A percentile compares a stretch with the other conserved stretches of the same genome.
phyloP scores from a whole-genome alignment of 2,888 invertebrate species.

The Brenthis daphne region DNA sequence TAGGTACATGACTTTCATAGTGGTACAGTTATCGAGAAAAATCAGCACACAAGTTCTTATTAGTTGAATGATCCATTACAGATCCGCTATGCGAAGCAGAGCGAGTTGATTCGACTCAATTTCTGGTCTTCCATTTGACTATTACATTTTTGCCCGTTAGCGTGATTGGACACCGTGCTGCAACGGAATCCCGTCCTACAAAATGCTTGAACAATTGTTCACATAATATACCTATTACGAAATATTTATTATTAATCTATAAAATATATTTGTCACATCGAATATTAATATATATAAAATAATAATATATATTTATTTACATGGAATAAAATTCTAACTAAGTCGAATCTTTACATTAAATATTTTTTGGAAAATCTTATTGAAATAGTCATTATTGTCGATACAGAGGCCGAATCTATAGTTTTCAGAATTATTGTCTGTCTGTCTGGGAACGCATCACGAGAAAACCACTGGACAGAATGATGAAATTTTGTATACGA shows the following conservation, averaged over 20 bases:
- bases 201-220: constrained; percentile 13
- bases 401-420: too few relatives aligned
- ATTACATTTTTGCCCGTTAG: constrained; percentile 43
- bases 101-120: constrained; percentile 45
- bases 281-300: too few relatives aligned
- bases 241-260: background rate
- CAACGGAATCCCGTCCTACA: constrained; percentile 36
- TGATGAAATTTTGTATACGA: too few relatives aligned
- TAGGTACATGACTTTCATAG: constrained; percentile 28
- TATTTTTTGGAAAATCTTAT: too few relatives aligned
- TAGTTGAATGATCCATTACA: constrained; percentile 43
- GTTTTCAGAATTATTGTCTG: too few relatives aligned
- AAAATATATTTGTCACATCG: too few relatives aligned
- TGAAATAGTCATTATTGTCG: too few relatives aligned
- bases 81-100: constrained; percentile 47
- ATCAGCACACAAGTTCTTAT: constrained; percentile 39
- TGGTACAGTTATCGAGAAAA: constrained; percentile 40
- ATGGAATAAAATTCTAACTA: too few relatives aligned
- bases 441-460: too few relatives aligned
- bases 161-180: constrained; percentile 37
- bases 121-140: constrained; percentile 41
- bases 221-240: constrained; percentile 13
- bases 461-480: too few relatives aligned
- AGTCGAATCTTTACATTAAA: too few relatives aligned
- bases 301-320: too few relatives aligned